These are phyloP conservation scores for Seriola aureovittata DNA, from an alignment of 2,113 vertebrate genomes.

Conservation along the genomic window DNA sequence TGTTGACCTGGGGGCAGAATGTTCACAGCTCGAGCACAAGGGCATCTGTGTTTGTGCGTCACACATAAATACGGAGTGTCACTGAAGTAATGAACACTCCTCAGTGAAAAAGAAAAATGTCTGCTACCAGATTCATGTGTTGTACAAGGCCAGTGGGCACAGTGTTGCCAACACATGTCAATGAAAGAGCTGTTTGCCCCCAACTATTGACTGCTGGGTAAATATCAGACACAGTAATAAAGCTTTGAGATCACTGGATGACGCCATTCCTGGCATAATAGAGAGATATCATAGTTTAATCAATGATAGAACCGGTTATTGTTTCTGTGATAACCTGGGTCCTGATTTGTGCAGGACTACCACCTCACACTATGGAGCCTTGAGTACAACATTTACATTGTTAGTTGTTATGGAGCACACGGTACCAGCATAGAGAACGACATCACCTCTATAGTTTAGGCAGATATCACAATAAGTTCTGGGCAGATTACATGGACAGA, in stretches of 20 bases:
- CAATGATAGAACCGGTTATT: slow-evolving; percentile 29
- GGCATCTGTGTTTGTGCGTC: slow-evolving; percentile 38
- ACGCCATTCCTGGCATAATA: background rate
- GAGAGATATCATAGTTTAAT: slow-evolving; percentile 41
- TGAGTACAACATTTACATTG: background rate
- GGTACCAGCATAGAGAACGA: background rate
- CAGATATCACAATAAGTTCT: background rate
- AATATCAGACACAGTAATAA: slow-evolving; percentile 44
- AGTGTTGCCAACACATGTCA: background rate
- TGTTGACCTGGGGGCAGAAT: background rate
- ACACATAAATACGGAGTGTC: slow-evolving; percentile 10
- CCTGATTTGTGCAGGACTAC: slow-evolving; percentile 2
- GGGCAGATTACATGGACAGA: background rate
- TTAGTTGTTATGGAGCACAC: background rate
- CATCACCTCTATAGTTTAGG: background rate
- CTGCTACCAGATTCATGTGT: slow-evolving; percentile 9
- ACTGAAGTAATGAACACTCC: slow-evolving; percentile 5
- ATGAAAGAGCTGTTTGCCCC: slow-evolving; percentile 23
- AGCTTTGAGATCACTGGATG: slow-evolving; percentile 19
- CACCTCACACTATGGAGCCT: background rate
- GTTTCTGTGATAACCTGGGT: slow-evolving; percentile 17
- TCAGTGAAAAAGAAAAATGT: background rate
- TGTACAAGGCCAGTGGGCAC: background rate
- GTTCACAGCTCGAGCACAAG: background rate
- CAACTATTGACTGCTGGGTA: slow-evolving; percentile 60